A percentile compares a stretch with the other conserved stretches of the same genome.
phyloP scores from a whole-genome alignment of 2,113 vertebrate species.

The Pelmatolapia mariae region DNA sequence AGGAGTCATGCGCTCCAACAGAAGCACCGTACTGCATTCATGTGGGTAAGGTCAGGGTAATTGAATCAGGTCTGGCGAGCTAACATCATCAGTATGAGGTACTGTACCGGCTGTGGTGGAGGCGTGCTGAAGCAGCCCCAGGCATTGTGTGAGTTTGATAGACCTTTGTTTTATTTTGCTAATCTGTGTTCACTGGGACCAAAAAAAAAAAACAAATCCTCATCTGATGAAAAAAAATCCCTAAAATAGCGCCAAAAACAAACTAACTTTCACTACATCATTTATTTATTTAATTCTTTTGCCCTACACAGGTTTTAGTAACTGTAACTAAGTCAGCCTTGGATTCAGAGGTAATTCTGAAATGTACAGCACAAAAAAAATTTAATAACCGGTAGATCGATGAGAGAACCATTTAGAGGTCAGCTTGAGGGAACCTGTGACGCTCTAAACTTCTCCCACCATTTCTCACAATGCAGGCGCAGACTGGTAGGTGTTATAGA shows the following conservation, averaged over 20 bases:
- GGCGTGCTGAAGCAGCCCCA: constrained; percentile 41
- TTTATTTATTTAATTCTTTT: constrained; percentile 38
- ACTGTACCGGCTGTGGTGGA: constrained; percentile 55
- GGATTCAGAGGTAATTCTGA: constrained; percentile 64
- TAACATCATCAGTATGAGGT: constrained; percentile 51
- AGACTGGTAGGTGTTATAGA: constrained; percentile 46
- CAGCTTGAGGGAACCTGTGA: constrained; percentile 34
- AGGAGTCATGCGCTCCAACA: neutral
- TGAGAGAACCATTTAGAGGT: constrained; percentile 34
- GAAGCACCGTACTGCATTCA: constrained; percentile 35
- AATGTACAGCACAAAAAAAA: constrained; percentile 58
- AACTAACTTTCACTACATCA: constrained; percentile 43
- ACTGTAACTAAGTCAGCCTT: constrained; percentile 65
- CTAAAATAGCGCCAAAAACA: constrained; percentile 33
- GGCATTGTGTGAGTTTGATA: constrained; percentile 63
- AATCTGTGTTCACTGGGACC: constrained; percentile 59
- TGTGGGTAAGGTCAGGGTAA: constrained; percentile 7
- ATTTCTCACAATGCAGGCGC: constrained; percentile 39
- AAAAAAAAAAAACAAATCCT: neutral
- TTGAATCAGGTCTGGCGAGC: constrained; percentile 28
- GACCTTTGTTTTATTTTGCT: constrained; percentile 40
- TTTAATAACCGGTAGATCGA: neutral
- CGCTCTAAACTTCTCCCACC: constrained; percentile 29
- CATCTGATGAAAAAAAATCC: constrained; percentile 33
- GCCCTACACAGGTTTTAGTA: constrained; percentile 57